Percentiles rank a stretch among this genome's conserved stretches.
phyloP scores from a whole-genome alignment of 2,113 vertebrate genomes.

The Paedocypris sp. region DNA sequence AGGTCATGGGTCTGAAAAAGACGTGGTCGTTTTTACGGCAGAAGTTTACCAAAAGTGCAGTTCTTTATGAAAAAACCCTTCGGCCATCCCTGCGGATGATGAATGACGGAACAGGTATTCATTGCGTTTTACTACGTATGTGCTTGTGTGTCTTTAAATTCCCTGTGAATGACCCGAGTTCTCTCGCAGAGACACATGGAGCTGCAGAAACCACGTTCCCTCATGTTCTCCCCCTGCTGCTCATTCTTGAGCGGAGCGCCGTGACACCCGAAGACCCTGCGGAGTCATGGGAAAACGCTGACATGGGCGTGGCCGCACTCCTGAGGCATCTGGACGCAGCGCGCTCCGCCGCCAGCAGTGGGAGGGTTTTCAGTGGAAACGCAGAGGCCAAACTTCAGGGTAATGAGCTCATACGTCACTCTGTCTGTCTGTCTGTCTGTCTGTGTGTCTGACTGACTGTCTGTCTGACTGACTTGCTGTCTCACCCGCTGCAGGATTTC shows the following conservation, averaged over 20 bases:
- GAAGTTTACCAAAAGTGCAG: constrained; percentile 82
- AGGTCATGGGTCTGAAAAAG: constrained; percentile 86
- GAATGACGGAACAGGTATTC: constrained; percentile 85
- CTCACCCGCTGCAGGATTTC: constrained; percentile 80
- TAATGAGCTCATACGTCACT: constrained; percentile 46
- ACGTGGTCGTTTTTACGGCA: constrained; percentile 81
- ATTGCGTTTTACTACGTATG: not conserved
- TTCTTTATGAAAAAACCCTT: constrained; percentile 90
- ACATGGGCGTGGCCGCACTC: constrained; percentile 73
- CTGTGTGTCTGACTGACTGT: too few relatives aligned
- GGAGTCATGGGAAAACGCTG: constrained; percentile 74
- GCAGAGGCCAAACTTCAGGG: constrained; percentile 77
- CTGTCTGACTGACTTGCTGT: too few relatives aligned
- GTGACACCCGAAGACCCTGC: constrained; percentile 58
- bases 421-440: too few relatives aligned
- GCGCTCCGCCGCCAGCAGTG: constrained; percentile 76
- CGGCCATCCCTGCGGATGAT: constrained; percentile 81
- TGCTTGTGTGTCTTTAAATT: not conserved
- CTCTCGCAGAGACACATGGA: constrained; percentile 64
- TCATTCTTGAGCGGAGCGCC: constrained; percentile 71
- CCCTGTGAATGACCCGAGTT: not conserved
- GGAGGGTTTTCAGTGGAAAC: constrained; percentile 75
- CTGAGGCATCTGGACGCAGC: constrained; percentile 84
- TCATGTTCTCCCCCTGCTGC: constrained; percentile 78
- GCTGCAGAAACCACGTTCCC: constrained; percentile 79